Conservation (phyloP, 2,888 invertebrate genomes). For the Adela reaumurella region DNA sequence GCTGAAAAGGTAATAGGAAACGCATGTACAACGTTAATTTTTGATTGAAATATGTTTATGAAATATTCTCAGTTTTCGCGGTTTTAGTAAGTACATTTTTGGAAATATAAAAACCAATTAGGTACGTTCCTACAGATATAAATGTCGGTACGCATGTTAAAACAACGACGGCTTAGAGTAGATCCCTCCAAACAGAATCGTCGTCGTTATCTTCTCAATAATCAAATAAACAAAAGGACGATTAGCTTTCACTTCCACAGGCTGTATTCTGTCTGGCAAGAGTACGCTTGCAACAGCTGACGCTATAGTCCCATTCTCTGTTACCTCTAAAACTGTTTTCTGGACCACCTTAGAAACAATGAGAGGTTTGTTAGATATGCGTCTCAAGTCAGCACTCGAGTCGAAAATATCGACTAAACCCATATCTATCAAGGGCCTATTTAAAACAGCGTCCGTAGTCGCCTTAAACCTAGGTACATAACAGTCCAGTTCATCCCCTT, state of each 20-base stretch:
- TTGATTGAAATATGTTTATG: no score
- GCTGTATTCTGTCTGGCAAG: constrained; percentile 25
- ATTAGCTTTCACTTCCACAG: constrained; percentile 48
- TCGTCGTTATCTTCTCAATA: constrained; percentile 31
- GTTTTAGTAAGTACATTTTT: no score
- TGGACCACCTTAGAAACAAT: constrained; percentile 53
- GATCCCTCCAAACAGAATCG: not conserved
- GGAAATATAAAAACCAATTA: no score
- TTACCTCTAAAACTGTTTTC: constrained; percentile 58
- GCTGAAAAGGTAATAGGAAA: no score
- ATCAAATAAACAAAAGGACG: constrained; percentile 55
- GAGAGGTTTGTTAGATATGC: constrained; percentile 32
- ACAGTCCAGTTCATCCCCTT: constrained; percentile 60
- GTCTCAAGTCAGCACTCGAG: constrained; percentile 40
- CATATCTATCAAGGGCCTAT: constrained; percentile 56
- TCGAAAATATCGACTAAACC: constrained; percentile 66
- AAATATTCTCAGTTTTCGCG: no score
- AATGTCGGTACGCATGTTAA: no score
- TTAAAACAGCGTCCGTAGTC: constrained; percentile 58
- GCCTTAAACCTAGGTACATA: constrained; percentile 62
- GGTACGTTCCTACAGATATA: no score
- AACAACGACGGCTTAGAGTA: not conserved
- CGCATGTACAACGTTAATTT: no score
- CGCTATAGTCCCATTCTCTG: constrained; percentile 60
- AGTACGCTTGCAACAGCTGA: constrained; percentile 33